Conservation (phyloP, 2,888 invertebrate species). For the Drosophila anceps region DNA sequence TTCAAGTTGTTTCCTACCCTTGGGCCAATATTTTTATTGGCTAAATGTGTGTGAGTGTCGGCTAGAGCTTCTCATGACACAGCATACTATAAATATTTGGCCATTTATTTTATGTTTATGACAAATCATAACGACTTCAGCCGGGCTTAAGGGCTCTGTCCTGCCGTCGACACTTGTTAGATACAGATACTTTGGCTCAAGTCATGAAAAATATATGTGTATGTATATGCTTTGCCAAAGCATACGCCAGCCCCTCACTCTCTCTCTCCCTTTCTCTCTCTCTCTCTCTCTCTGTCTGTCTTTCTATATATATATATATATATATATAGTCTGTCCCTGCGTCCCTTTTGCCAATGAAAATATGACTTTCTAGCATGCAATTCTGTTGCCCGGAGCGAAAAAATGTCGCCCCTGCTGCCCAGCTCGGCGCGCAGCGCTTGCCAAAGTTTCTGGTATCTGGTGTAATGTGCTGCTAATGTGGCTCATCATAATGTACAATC, state of each 20-base stretch:
- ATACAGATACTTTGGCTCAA: slow-evolving; percentile 66
- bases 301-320: too few relatives aligned
- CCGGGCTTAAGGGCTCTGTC: slow-evolving; percentile 70
- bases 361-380: slow-evolving; percentile 72
- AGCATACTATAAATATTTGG: slow-evolving; percentile 78
- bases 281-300: neutral
- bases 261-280: neutral
- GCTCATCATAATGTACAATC: slow-evolving; percentile 73
- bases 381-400: slow-evolving; percentile 27
- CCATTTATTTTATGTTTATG: slow-evolving; percentile 82
- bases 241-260: slow-evolving; percentile 37
- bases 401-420: slow-evolving; percentile 7
- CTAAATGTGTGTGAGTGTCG: slow-evolving; percentile 20
- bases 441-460: slow-evolving; percentile 42
- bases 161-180: slow-evolving; percentile 74
- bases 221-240: slow-evolving; percentile 36
- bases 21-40: slow-evolving; percentile 56
- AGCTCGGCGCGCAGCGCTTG: slow-evolving; percentile 30
- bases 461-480: slow-evolving; percentile 72
- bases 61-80: slow-evolving; percentile 54
- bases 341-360: slow-evolving; percentile 52
- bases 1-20: slow-evolving; percentile 47
- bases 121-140: slow-evolving; percentile 80
- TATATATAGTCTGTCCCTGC: neutral
- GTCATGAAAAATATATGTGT: slow-evolving; percentile 54